These are phyloP conservation scores for Piaya cayana DNA, from an alignment of 2,113 vertebrate species.

Conservation along the genomic window DNA sequence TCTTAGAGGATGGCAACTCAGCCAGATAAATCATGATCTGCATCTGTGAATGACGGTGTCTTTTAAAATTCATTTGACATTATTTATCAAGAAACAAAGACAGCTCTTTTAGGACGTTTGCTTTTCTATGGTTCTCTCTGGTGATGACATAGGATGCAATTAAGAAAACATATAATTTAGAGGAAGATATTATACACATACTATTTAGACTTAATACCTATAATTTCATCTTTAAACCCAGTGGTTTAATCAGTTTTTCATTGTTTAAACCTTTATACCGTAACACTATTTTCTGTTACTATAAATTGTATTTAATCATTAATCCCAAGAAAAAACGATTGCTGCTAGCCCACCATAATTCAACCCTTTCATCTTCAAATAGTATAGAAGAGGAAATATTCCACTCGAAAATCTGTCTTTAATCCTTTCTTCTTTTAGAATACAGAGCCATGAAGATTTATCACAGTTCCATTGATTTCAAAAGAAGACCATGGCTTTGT, in stretches of 20 bases:
- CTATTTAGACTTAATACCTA: not conserved
- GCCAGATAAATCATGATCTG: not conserved
- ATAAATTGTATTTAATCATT: conserved; percentile 34
- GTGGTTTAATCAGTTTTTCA: not conserved
- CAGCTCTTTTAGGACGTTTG: not conserved
- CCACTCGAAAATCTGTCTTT: conserved; percentile 50
- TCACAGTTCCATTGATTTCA: conserved; percentile 62
- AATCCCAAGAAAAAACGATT: not conserved
- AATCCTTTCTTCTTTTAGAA: conserved; percentile 63
- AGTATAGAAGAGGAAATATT: not conserved
- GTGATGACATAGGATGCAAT: not conserved
- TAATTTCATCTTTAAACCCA: not conserved
- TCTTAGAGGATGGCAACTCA: not conserved
- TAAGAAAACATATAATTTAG: not conserved
- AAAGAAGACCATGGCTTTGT: conserved; percentile 33
- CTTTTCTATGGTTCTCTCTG: not conserved
- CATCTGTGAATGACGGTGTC: not conserved
- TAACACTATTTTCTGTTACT: not conserved
- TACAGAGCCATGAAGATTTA: conserved; percentile 60
- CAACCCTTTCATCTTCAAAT: conserved; percentile 49
- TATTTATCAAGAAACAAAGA: not conserved
- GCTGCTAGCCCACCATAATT: not conserved
- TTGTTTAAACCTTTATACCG: not conserved
- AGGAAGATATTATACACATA: not conserved
- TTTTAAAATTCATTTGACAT: not conserved